Evolutionary conservation across 2,888 invertebrate genomes (phyloP), one percentile per base, ranked within the genome.

Genomic region (Pseudococcus jackbeardsleyi): DNA sequence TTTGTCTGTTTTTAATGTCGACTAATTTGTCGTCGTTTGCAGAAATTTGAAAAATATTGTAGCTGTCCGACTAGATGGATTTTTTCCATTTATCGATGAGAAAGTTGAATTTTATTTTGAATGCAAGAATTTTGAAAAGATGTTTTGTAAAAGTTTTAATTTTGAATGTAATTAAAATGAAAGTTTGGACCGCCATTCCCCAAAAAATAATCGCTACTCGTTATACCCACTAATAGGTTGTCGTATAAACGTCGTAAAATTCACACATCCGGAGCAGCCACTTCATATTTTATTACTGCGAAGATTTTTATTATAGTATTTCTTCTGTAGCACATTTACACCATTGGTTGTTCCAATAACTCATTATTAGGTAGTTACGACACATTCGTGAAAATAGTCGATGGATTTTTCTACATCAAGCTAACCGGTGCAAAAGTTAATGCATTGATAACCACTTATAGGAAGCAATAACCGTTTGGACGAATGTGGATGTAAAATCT

Each of bases 261-360:
- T 72, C 12, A 72, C 72, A 33, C 72, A 72, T 72, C 72, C 72
- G 72, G 72, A 15, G 33, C 33, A 3, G 72, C 33, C 19, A 26
- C 33, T 17, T 72, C 72, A 72, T 72, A 72, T 72, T 72, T 72
- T 72, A 33, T 33, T 72, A 15, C 72, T 72, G 26, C 33, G 39
- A 72, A 72, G 72, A 72, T 72, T 72, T 72, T 72, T 72, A 72
- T 72, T 72, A 72, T 33, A 72, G 26, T 15, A 17, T 72, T 72
- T 33, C 72, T 33, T 72, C 19, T 72, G 15, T 15, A 33, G 4
- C 26, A 72, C 72, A 72, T 72, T 72, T 33, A 33, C 72, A 72
- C 72, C 39, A 22, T 7, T 64, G 72, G 72, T 72, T 72, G 72
- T 33, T 68, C 26, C 33, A 39, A 72, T 72, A 33, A 72, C 72